phyloP scores from a whole-genome alignment of 2,888 invertebrate species.

The Tetramorium bicarinatum region DNA sequence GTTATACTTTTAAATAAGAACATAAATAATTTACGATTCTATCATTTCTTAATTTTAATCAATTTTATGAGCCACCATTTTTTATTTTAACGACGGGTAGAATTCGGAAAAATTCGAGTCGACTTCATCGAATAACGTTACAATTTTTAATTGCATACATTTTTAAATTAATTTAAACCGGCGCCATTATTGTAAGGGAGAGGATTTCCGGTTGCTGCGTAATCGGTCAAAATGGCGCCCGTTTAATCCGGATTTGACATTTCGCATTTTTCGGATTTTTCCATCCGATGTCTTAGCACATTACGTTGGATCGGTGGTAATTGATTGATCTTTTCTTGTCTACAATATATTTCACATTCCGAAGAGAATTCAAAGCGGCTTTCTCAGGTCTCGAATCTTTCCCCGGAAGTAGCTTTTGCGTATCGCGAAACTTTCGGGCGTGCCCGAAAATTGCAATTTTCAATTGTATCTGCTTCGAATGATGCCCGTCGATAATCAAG shows the following conservation, averaged over 20 bases:
- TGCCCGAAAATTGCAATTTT: not conserved
- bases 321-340: not conserved
- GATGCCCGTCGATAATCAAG: not conserved
- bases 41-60: not conserved
- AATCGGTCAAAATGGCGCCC: not conserved
- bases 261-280: too few relatives aligned
- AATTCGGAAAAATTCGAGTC: not conserved
- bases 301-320: not conserved
- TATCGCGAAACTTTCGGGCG: not conserved
- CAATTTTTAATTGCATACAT: not conserved
- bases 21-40: not conserved
- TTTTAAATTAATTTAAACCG: not conserved
- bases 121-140: not conserved
- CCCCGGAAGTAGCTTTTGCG: not conserved
- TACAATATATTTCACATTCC: not conserved
- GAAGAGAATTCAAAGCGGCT: not conserved
- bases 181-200: not conserved
- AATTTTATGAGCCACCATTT: not conserved
- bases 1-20: not conserved
- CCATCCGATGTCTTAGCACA: not conserved
- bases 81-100: not conserved
- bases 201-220: not conserved
- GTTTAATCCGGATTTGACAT: not conserved
- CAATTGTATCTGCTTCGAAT: not conserved
- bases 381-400: not conserved